These are phyloP conservation scores for Apolygus lucorum DNA, from an alignment of 1,140 invertebrate genomes.

Conservation along the genomic window DNA sequence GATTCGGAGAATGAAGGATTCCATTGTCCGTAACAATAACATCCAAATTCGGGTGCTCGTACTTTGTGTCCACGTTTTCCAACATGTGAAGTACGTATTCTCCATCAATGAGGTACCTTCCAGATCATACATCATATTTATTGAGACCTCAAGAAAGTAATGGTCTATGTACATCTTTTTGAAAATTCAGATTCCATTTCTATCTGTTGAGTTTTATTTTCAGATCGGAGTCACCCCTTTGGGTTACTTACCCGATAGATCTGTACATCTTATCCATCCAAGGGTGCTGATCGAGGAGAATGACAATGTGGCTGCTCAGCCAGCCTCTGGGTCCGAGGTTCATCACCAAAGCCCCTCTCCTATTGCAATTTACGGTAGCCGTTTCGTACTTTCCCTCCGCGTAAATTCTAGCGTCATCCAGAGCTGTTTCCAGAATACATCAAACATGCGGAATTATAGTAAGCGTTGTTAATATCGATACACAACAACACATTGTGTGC, in stretches of 20 bases:
- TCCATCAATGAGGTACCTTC: background rate
- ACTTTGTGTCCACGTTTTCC: background rate
- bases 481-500: no score
- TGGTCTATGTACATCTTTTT: no score
- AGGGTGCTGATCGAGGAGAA: background rate
- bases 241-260: background rate
- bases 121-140: no score
- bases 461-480: no score
- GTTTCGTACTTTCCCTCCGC: background rate
- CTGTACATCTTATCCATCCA: slow-evolving; percentile 1
- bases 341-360: background rate
- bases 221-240: no score
- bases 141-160: no score
- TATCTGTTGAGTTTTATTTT: no score
- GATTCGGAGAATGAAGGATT: background rate
- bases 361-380: background rate
- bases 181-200: no score
- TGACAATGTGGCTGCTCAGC: background rate
- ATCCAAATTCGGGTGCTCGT: background rate
- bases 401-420: background rate
- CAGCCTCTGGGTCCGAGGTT: background rate
- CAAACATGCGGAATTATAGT: no score
- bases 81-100: background rate
- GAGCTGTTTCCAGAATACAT: no score
- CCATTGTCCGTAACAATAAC: background rate